Evolutionary conservation across 1,140 invertebrate genomes (phyloP).

Genomic region (Trachelipus rathkii): DNA sequence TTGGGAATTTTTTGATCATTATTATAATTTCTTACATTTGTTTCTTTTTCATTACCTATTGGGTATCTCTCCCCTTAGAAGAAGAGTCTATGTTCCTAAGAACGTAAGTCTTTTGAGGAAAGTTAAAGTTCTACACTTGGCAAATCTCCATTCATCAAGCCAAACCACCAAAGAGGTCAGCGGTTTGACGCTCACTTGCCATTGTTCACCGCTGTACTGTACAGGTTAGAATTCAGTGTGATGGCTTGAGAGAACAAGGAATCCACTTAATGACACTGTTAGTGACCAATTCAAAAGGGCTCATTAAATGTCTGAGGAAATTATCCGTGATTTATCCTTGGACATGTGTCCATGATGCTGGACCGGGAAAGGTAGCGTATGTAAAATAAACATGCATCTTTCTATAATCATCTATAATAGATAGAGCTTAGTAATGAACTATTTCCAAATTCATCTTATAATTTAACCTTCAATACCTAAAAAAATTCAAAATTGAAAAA

Average conservation of each 20-base stretch:
- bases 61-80: slow-evolving; percentile 98
- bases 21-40: too few species aligned
- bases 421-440: too few species aligned
- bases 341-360: slow-evolving; percentile 72
- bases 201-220: slow-evolving; percentile 93
- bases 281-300: slow-evolving; percentile 96
- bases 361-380: slow-evolving; percentile 68
- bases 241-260: slow-evolving; percentile 99
- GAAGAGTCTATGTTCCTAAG: slow-evolving; percentile 99
- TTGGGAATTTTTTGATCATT: too few species aligned
- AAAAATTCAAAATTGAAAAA: too few species aligned
- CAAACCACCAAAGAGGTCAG: slow-evolving; percentile 91
- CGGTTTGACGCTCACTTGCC: slow-evolving; percentile 89
- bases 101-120: slow-evolving; percentile 95
- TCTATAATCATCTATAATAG: too few species aligned
- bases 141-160: slow-evolving; percentile 95
- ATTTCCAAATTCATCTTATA: too few species aligned
- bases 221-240: slow-evolving; percentile 94
- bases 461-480: too few species aligned
- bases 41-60: slow-evolving; percentile 69
- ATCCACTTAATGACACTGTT: slow-evolving; percentile 97
- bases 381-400: not conserved
- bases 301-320: slow-evolving; percentile 77
- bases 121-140: slow-evolving; percentile 98
- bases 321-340: slow-evolving; percentile 92